Percentiles rank a stretch among this genome's conserved stretches.
Evolutionary conservation across 1,140 invertebrate species (phyloP).

Genomic region (Augochlora pura): DNA sequence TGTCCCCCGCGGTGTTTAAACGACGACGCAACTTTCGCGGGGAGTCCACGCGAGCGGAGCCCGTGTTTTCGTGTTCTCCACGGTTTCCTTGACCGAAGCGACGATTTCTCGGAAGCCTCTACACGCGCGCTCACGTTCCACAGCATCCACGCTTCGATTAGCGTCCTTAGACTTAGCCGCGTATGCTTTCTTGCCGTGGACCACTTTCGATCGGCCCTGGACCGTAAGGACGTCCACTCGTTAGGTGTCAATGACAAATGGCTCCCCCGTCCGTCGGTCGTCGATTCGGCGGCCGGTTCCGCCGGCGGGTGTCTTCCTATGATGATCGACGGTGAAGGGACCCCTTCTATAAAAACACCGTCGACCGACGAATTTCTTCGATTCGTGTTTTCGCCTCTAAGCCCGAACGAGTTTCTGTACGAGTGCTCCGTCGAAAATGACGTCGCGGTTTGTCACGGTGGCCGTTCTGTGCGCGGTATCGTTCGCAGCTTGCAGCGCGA

Average conservation of each 20-base stretch:
- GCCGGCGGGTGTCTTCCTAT: constrained; percentile 16
- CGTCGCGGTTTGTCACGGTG: neutral
- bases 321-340: constrained; percentile 51
- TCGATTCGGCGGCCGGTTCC: neutral
- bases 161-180: neutral
- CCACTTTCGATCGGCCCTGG: constrained; percentile 63
- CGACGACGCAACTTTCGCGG: neutral
- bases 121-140: too few relatives aligned
- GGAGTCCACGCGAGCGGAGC: neutral
- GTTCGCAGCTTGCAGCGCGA: constrained; percentile 8
- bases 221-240: constrained; percentile 64
- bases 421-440: constrained; percentile 6
- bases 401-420: too few relatives aligned
- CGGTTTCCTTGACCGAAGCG: neutral
- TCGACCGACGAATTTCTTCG: neutral
- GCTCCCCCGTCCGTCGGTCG: neutral
- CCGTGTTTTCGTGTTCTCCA: neutral
- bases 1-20: neutral
- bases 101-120: constrained; percentile 13
- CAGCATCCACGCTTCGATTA: constrained; percentile 2
- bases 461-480: constrained; percentile 1
- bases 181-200: neutral
- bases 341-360: constrained; percentile 57
- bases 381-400: constrained; percentile 14
- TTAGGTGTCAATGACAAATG: constrained; percentile 31